Evolutionary conservation across 1,140 invertebrate species (phyloP), one percentile per base, ranked within the genome.

Genomic region (Meteorus sp.): DNA sequence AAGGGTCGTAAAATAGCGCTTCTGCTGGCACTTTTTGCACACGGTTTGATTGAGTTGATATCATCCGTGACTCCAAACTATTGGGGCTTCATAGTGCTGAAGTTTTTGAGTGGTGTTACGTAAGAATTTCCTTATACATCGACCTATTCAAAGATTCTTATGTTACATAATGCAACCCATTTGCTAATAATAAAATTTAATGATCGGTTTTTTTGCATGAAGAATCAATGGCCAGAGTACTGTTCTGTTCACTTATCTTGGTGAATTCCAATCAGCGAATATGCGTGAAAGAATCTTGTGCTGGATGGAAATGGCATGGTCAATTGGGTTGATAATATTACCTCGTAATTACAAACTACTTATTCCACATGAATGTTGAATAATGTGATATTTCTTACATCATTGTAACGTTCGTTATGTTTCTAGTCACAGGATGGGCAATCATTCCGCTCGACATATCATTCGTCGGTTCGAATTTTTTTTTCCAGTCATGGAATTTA

Each of bases 101-200:
- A 87, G 65, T 86, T 89, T 63, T 82, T 88, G 69, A 88, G 85
- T 64, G 87, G 88, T 7, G 78, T 84, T 48, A 81, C 82, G 84
- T 85, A 70, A 79, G 76, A 75, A 47, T 59, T 33, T 57, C 52
- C 7, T n/a, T 33, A n/a, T 27, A 22, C 29, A n/a, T 22, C 20
- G 2, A 9, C 13, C 3, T n/a, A 0, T 27, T 4, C 33, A 61
- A 39, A 43, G 0, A 23, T 17, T 53, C 15, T 1, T 17, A n/a
- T n/a, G n/a, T n/a, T n/a, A n/a, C n/a, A n/a, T n/a, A n/a, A n/a
- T 13, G 22, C 15, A 52, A 29, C 15, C 15, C 15, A 39, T 39
- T 8, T 22, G 41, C n/a, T 22, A 19, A 52, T 23, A 17, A 0
- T 41, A 4, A 23, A n/a, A 55, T 13, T 20, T 11, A 39, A n/a